phyloP scores from a whole-genome alignment of 2,888 invertebrate species.

The Deilephila porcellus region DNA sequence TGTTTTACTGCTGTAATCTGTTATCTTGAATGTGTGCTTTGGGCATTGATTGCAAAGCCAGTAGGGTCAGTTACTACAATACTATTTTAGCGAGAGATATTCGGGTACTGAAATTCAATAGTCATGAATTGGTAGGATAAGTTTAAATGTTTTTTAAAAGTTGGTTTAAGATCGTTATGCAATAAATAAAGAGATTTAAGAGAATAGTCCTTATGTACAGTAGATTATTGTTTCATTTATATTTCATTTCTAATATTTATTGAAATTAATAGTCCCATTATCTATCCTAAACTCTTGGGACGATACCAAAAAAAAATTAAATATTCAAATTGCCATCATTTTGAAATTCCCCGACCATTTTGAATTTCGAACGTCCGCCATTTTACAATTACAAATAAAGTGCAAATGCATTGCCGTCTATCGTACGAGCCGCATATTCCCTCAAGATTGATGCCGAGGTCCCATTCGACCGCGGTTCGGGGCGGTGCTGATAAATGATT shows the following conservation, averaged over 20 bases:
- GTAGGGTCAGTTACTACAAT: background rate
- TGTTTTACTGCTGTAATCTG: conserved; percentile 17
- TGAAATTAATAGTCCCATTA: too few relatives aligned
- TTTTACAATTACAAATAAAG: background rate
- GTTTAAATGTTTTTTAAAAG: too few relatives aligned
- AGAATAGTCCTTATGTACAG: too few relatives aligned
- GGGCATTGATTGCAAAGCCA: background rate
- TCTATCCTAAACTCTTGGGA: too few relatives aligned
- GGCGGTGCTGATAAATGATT: conserved; percentile 55
- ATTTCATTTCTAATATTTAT: too few relatives aligned
- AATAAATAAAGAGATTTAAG: too few relatives aligned
- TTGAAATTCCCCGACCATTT: background rate
- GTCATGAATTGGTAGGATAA: too few relatives aligned
- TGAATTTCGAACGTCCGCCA: background rate
- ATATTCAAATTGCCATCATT: background rate
- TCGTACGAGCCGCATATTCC: conserved; percentile 8
- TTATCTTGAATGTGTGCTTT: conserved; percentile 8
- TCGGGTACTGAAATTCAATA: too few relatives aligned
- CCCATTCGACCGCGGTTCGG: conserved; percentile 39
- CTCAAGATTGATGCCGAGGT: conserved; percentile 14
- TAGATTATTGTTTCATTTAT: too few relatives aligned
- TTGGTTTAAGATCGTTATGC: too few relatives aligned
- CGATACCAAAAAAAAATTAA: too few relatives aligned
- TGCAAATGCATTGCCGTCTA: conserved; percentile 10
- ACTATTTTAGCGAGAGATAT: background rate